phyloP scores from a whole-genome alignment of 2,888 invertebrate genomes.

The Himalopsyche kuldschensis region DNA sequence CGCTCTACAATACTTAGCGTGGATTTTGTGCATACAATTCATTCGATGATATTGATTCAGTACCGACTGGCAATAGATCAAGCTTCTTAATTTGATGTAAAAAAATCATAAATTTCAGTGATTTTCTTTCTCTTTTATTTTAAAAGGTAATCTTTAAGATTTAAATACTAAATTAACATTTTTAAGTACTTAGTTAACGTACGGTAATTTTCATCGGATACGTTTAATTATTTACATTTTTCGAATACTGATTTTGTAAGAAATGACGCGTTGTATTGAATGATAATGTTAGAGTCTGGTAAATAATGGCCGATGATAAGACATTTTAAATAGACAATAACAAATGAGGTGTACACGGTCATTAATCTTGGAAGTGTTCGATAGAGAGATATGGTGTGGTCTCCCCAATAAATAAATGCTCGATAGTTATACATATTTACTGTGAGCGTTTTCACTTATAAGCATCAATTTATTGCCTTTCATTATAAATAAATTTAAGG shows the following conservation, averaged over 20 bases:
- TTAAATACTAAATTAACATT: conserved; percentile 16
- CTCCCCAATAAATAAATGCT: neutral
- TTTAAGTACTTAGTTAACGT: conserved; percentile 15
- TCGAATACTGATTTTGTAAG: neutral
- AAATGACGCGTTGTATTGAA: conserved; percentile 2
- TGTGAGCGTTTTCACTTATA: neutral
- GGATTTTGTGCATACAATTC: no score
- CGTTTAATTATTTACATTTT: conserved; percentile 31
- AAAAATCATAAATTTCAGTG: neutral
- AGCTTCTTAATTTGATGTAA: neutral
- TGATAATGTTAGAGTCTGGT: neutral
- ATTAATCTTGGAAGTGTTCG: conserved; percentile 8
- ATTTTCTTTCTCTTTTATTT: neutral
- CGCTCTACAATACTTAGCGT: no score
- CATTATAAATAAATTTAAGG: no score
- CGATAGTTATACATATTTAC: neutral
- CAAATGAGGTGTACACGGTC: conserved; percentile 12
- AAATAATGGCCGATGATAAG: conserved; percentile 14
- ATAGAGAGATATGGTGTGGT: neutral
- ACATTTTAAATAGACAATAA: conserved; percentile 16
- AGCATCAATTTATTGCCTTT: neutral
- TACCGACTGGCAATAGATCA: neutral
- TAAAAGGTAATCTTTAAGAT: neutral
- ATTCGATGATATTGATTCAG: no score
- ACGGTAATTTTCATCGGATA: conserved; percentile 21